Conservation (phyloP, 1,140 invertebrate species). For the Macrotrachela quadricornifera region DNA sequence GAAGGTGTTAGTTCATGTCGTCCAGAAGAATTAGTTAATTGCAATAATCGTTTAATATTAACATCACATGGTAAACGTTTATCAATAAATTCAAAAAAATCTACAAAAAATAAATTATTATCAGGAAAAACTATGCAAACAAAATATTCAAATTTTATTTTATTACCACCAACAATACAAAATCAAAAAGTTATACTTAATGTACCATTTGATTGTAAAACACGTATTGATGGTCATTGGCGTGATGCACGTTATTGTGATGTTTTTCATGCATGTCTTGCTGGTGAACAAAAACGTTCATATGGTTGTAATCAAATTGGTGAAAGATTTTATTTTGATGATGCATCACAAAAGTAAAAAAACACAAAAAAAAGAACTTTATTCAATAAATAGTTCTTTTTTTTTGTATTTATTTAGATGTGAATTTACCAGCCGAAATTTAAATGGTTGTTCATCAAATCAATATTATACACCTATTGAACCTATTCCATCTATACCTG, state of each 20-base stretch:
- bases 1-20: neutral
- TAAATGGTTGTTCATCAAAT: neutral
- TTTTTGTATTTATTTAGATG: neutral
- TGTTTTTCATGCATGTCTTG: constrained; percentile 5
- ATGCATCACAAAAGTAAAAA: neutral
- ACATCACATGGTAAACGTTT: neutral
- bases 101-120: too few species aligned
- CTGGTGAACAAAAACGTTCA: constrained; percentile 2
- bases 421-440: neutral
- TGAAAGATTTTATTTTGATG: constrained; percentile 7
- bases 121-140: too few species aligned
- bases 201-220: constrained; percentile 1
- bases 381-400: neutral
- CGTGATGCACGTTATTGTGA: constrained; percentile 4
- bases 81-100: neutral
- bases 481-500: too few species aligned
- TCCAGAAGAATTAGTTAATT: neutral
- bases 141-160: too few species aligned
- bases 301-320: constrained; percentile 6
- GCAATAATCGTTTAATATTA: neutral
- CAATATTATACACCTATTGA: neutral
- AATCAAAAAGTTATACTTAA: too few species aligned
- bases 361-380: neutral
- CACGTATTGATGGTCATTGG: constrained; percentile 3
- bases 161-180: too few species aligned